Conservation (phyloP, 1,140 invertebrate genomes). For the Apolygus lucorum region DNA sequence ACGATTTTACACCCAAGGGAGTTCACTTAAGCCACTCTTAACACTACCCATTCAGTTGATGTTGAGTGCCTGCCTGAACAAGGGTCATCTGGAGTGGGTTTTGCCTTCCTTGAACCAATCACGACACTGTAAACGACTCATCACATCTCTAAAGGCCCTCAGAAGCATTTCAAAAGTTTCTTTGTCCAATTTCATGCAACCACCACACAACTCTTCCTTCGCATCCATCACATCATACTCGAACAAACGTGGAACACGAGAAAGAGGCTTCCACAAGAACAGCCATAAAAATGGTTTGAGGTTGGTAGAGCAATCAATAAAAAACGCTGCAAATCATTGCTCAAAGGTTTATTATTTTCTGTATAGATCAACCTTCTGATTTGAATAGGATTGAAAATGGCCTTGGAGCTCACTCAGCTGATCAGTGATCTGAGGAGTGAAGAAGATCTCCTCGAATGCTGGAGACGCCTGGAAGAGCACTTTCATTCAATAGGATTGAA, state of each 20-base stretch:
- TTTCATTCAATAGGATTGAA: no score
- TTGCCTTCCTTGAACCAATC: neutral
- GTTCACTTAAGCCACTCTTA: neutral
- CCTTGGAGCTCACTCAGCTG: no score
- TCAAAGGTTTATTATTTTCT: no score
- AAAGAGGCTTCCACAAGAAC: neutral
- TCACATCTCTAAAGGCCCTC: neutral
- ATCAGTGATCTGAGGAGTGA: no score
- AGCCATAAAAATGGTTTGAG: neutral
- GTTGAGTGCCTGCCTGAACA: no score
- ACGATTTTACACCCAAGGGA: neutral
- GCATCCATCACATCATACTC: neutral
- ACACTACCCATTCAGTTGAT: neutral
- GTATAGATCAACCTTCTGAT: no score
- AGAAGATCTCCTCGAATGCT: no score
- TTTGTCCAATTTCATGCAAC: neutral
- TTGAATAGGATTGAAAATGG: no score
- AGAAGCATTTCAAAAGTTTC: neutral
- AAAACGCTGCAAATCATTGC: no score
- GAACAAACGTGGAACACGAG: neutral
- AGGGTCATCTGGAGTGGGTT: no score
- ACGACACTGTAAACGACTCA: neutral
- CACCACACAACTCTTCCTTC: neutral
- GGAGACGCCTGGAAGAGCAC: no score
- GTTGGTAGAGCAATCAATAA: neutral